These are phyloP conservation scores for Eupleurogrammus muticus DNA, from an alignment of 2,797 vertebrate genomes.

Conservation along the genomic window DNA sequence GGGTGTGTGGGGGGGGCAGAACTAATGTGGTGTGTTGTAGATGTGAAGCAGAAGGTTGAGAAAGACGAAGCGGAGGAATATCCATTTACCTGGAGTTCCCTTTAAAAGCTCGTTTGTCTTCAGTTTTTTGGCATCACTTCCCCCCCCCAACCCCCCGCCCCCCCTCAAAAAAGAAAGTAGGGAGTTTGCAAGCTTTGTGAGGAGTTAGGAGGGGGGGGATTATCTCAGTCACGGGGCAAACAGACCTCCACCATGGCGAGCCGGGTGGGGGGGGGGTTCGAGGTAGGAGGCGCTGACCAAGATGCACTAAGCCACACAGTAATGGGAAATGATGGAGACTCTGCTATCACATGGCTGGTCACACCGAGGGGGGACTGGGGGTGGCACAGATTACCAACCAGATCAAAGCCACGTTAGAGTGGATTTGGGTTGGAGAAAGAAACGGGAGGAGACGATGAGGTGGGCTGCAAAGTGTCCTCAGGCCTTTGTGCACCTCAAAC, in stretches of 20 bases:
- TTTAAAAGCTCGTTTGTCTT: constrained; percentile 15
- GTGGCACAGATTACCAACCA: constrained; percentile 63
- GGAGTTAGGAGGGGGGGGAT: constrained; percentile 65
- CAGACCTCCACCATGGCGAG: constrained; percentile 73
- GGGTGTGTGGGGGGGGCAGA: not conserved
- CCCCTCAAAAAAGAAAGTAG: too few species aligned
- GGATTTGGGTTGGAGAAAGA: constrained; percentile 71
- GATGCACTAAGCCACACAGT: constrained; percentile 69
- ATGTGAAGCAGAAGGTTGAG: constrained; percentile 42
- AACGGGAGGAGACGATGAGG: constrained; percentile 34
- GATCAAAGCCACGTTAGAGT: constrained; percentile 79
- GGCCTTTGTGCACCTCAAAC: constrained; percentile 4
- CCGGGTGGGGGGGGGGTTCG: constrained; percentile 54
- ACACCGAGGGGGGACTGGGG: constrained; percentile 44
- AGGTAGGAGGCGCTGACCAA: constrained; percentile 65
- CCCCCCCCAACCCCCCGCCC: too few species aligned
- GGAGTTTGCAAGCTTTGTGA: constrained; percentile 45
- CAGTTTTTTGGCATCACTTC: constrained; percentile 11
- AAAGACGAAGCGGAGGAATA: constrained; percentile 18
- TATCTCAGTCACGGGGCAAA: constrained; percentile 73
- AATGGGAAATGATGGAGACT: constrained; percentile 73
- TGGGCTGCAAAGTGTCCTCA: constrained; percentile 2
- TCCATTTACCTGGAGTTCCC: constrained; percentile 11
- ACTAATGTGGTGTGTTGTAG: constrained; percentile 61
- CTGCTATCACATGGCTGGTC: constrained; percentile 73